Conservation (phyloP, 2,113 vertebrate genomes). For the Misgurnus mizolepis region DNA sequence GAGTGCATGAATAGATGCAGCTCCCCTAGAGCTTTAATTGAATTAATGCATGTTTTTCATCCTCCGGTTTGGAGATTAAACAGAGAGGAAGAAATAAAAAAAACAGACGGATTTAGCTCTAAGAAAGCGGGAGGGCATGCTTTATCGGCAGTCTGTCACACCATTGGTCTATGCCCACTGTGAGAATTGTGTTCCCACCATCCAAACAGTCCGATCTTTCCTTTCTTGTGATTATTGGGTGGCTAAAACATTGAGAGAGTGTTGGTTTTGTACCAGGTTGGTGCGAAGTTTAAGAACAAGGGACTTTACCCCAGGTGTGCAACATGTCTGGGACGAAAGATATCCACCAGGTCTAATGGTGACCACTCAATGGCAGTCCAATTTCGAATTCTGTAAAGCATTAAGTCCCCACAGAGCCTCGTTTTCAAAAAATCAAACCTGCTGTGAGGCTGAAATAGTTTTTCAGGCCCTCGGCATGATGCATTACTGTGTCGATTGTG, state of each 20-base stretch:
- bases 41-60: slow-evolving; percentile 9
- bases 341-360: slow-evolving; percentile 37
- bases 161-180: slow-evolving; percentile 20
- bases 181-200: slow-evolving; percentile 5
- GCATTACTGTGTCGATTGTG: slow-evolving; percentile 62
- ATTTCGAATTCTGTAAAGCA: slow-evolving; percentile 56
- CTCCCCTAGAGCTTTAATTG: slow-evolving; percentile 16
- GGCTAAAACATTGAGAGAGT: slow-evolving; percentile 28
- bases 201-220: not conserved
- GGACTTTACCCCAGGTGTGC: not conserved
- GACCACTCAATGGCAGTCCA: slow-evolving; percentile 52
- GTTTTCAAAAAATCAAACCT: slow-evolving; percentile 34
- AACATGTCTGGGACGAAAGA: slow-evolving; percentile 26
- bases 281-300: slow-evolving; percentile 26
- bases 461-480: slow-evolving; percentile 42
- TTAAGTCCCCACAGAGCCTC: slow-evolving; percentile 45
- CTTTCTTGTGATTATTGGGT: slow-evolving; percentile 23
- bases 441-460: slow-evolving; percentile 39
- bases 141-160: slow-evolving; percentile 18
- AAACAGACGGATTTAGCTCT: not conserved
- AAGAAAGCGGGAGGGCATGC: not conserved
- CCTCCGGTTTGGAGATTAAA: slow-evolving; percentile 15
- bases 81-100: not conserved
- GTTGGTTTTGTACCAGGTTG: slow-evolving; percentile 13
- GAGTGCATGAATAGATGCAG: slow-evolving; percentile 11